These are phyloP conservation scores for Drosophila emarginata DNA, from an alignment of 2,888 invertebrate genomes.

Conservation along the genomic window DNA sequence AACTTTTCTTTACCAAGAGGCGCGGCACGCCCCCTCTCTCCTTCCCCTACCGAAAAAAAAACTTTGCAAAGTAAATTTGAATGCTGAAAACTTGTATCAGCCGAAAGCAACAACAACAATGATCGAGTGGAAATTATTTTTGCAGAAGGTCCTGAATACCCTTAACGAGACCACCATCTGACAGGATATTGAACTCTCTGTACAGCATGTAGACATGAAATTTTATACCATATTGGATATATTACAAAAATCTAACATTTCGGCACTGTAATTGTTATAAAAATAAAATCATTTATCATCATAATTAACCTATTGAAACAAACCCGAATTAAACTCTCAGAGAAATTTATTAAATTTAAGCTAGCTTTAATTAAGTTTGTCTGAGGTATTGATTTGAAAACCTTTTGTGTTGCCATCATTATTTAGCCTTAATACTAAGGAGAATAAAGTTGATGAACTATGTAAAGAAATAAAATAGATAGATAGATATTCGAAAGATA, in stretches of 20 bases:
- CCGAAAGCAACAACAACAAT: constrained; percentile 29
- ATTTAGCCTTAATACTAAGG: no score
- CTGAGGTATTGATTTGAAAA: no score
- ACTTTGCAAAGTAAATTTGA: constrained; percentile 71
- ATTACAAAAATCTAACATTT: neutral
- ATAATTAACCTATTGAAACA: no score
- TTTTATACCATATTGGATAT: neutral
- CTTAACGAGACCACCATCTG: constrained; percentile 12
- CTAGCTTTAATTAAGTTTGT: no score
- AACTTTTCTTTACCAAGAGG: constrained; percentile 32
- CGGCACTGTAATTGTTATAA: neutral
- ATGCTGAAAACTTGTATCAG: constrained; percentile 54
- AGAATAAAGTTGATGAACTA: no score
- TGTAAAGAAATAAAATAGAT: no score
- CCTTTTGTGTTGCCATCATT: no score
- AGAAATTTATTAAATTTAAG: no score
- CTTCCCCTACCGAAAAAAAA: constrained; percentile 20
- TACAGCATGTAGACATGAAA: neutral
- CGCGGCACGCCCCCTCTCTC: constrained; percentile 4
- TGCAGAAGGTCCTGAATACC: constrained; percentile 21
- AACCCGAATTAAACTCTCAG: no score
- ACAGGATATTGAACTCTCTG: constrained; percentile 20
- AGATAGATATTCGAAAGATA: no score
- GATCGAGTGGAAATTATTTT: constrained; percentile 16
- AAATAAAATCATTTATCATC: neutral